Conservation (phyloP, 92 coral and sea anemone species). For the Hydrozoanthus gracilis region DNA sequence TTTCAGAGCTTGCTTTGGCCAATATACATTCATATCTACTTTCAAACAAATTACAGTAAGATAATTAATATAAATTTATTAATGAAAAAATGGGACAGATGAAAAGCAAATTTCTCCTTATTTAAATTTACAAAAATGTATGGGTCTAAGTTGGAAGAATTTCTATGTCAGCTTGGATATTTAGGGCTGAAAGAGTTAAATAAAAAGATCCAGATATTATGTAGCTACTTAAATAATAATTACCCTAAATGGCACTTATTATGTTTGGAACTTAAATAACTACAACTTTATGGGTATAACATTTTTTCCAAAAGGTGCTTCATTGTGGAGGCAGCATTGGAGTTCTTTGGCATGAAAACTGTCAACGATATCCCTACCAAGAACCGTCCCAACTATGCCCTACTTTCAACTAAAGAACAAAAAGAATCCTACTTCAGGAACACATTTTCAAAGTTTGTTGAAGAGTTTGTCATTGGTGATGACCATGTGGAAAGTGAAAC, state of each 20-base stretch:
- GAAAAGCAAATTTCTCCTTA: too few relatives aligned
- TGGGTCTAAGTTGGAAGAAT: too few relatives aligned
- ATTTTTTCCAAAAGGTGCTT: slow-evolving; percentile 33
- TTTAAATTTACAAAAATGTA: too few relatives aligned
- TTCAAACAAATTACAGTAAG: too few relatives aligned
- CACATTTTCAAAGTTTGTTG: slow-evolving; percentile 28
- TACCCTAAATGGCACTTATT: not conserved
- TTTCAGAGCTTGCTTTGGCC: too few relatives aligned
- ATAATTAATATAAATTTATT: too few relatives aligned
- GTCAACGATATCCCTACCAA: slow-evolving; percentile 37
- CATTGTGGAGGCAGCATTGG: slow-evolving; percentile 47
- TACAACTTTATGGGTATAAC: not conserved
- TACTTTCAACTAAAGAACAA: slow-evolving; percentile 25
- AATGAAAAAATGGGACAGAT: too few relatives aligned
- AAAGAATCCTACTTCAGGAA: slow-evolving; percentile 21
- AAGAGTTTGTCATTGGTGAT: slow-evolving; percentile 37
- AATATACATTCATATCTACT: too few relatives aligned
- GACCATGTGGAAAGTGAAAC: not conserved
- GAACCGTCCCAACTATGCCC: slow-evolving; percentile 52
- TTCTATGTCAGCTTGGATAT: not conserved
- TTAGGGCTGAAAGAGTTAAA: not conserved
- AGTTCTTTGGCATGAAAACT: slow-evolving; percentile 46
- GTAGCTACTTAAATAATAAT: not conserved
- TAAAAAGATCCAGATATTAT: not conserved
- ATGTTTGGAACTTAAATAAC: not conserved